These are phyloP conservation scores for Equus przewalskii DNA, from an alignment of 2,113 vertebrate species.

Conservation along the genomic window DNA sequence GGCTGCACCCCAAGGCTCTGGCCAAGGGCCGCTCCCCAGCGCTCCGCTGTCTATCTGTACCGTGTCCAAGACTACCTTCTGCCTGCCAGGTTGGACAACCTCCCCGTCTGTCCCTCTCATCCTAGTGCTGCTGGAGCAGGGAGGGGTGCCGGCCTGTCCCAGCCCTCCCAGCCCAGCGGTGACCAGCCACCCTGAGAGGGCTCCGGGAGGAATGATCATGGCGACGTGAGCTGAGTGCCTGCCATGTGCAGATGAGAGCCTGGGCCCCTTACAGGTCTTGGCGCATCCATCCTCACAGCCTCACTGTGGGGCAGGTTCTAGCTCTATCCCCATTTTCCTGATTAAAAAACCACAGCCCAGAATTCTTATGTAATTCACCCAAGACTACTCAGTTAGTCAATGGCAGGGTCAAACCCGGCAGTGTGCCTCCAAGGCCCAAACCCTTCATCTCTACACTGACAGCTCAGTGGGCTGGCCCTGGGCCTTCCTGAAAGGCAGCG, in stretches of 20 bases:
- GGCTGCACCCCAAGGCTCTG: background rate
- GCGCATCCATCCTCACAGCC: background rate
- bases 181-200: background rate
- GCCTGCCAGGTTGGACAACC: background rate
- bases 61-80: background rate
- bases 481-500: background rate
- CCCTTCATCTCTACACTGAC: background rate
- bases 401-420: background rate
- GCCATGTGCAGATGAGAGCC: background rate
- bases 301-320: background rate
- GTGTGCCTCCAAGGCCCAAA: background rate
- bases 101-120: background rate
- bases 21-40: background rate
- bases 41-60: background rate
- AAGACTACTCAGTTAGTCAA: background rate
- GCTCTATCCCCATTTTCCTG: background rate
- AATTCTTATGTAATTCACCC: background rate
- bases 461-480: background rate
- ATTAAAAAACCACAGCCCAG: background rate
- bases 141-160: background rate
- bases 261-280: background rate
- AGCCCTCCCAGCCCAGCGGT: background rate
- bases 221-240: accelerated
- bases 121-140: background rate
- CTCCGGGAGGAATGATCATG: background rate